Conservation (phyloP, 2,113 vertebrate species). For the Microcebus jonahi region DNA sequence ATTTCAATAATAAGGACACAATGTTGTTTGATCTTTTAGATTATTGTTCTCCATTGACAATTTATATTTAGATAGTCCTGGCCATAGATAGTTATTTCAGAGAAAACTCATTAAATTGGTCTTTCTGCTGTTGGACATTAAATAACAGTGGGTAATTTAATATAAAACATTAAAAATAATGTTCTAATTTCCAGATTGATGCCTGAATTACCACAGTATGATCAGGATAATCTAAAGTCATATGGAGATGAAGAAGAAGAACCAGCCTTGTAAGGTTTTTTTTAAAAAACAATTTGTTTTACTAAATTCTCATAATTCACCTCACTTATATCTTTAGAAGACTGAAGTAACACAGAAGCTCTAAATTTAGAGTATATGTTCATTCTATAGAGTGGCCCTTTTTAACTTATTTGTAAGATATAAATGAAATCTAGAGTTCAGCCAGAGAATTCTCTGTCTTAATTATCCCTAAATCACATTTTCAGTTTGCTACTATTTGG, state of each 20-base stretch:
- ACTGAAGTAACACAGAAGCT: background rate
- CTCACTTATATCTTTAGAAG: background rate
- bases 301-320: background rate
- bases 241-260: conserved; percentile 94
- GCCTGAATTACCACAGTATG: conserved; percentile 94
- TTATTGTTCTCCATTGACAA: background rate
- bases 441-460: background rate
- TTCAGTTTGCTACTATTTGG: background rate
- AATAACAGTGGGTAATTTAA: background rate
- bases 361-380: background rate
- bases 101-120: background rate
- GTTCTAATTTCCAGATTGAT: conserved; percentile 89
- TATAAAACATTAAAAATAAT: background rate
- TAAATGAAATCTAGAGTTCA: background rate
- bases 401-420: background rate
- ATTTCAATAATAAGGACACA: background rate
- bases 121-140: background rate
- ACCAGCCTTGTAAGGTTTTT: conserved; percentile 90
- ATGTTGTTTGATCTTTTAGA: background rate
- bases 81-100: background rate
- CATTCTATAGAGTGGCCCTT: background rate
- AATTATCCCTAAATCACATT: background rate
- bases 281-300: background rate
- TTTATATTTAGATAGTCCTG: background rate
- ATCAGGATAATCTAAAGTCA: conserved; percentile 91